phyloP scores from a whole-genome alignment of 2,797 vertebrate genomes.

The Heterohyrax brucei region DNA sequence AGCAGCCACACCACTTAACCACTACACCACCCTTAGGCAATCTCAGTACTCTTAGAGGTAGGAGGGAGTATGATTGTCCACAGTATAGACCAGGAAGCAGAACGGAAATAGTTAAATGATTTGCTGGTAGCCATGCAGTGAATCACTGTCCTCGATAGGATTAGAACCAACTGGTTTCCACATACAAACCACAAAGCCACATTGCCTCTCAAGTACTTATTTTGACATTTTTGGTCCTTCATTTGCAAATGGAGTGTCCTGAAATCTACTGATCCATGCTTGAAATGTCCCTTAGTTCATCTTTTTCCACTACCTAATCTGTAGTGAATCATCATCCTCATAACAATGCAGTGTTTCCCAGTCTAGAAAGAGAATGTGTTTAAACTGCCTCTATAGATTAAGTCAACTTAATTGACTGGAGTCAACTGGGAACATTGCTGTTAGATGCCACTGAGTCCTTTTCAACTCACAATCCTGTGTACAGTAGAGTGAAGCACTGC shows the following conservation, averaged over 20 bases:
- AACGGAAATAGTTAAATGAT: background rate
- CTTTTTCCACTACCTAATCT: slow-evolving; percentile 23
- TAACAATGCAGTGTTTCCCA: background rate
- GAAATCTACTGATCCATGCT: background rate
- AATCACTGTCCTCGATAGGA: background rate
- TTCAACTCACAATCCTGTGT: no score
- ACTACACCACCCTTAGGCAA: background rate
- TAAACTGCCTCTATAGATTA: background rate
- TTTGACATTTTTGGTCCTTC: slow-evolving; percentile 6
- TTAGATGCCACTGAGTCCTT: no score
- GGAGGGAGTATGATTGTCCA: background rate
- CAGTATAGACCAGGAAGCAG: background rate
- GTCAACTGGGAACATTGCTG: background rate
- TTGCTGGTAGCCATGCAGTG: background rate
- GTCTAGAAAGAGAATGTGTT: background rate
- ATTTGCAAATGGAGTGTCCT: slow-evolving; percentile 56
- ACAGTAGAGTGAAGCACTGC: no score
- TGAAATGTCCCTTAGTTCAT: background rate
- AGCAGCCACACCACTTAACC: no score
- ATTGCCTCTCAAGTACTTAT: background rate
- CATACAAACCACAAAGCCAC: background rate
- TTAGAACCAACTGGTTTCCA: background rate
- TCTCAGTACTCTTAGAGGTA: background rate
- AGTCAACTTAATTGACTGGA: background rate
- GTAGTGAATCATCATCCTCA: background rate